Percentiles rank a stretch among this genome's conserved stretches.
phyloP scores from a whole-genome alignment of 2,113 vertebrate genomes.

The Xiphophorus maculatus region DNA sequence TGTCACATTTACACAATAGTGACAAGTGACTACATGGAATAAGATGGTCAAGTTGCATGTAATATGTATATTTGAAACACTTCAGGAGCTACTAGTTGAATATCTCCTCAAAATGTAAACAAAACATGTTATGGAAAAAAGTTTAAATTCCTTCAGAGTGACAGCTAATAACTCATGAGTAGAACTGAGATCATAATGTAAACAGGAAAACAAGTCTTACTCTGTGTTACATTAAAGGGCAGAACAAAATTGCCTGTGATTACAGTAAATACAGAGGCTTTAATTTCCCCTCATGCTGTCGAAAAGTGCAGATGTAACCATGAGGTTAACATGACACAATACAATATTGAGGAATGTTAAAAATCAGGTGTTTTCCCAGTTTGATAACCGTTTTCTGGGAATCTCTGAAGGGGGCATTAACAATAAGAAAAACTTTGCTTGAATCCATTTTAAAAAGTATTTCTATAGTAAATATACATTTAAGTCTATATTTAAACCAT shows the following conservation, averaged over 20 bases:
- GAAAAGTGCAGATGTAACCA: neutral
- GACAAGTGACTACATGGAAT: neutral
- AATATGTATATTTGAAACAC: neutral
- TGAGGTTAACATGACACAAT: neutral
- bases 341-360: neutral
- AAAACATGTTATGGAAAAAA: neutral
- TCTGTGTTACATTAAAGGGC: neutral
- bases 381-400: slow-evolving; percentile 13
- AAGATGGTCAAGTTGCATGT: neutral
- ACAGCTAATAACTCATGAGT: neutral
- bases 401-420: slow-evolving; percentile 6
- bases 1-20: neutral
- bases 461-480: neutral
- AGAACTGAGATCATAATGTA: neutral
- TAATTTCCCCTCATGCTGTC: neutral
- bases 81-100: neutral
- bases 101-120: neutral
- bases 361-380: slow-evolving; percentile 26
- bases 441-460: neutral
- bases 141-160: neutral
- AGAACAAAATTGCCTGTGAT: neutral
- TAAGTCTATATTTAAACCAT: neutral
- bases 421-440: neutral
- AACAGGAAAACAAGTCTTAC: neutral
- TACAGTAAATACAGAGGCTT: slow-evolving; percentile 5